Evolutionary conservation across 1,140 invertebrate genomes (phyloP), one percentile per base, ranked within the genome.

Genomic region (Goniozus legneri): DNA sequence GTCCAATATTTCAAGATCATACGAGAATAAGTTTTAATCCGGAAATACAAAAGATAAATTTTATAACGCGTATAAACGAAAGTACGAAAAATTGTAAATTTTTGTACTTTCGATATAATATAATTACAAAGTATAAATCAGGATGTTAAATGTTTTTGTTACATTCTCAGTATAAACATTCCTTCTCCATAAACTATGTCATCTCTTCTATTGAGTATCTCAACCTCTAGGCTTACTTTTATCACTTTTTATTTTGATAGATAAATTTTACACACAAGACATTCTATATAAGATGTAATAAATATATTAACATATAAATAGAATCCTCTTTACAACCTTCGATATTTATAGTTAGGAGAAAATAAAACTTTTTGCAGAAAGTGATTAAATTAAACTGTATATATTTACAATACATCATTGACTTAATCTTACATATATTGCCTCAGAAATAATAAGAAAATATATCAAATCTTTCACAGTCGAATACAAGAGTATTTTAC

Each of bases 171-270:
- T n/a, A n/a, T n/a, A n/a, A n/a, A n/a, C n/a, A n/a, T n/a, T n/a
- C n/a, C n/a, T n/a, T n/a, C n/a, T n/a, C n/a, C n/a, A n/a, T n/a
- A n/a, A n/a, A n/a, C n/a, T n/a, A n/a, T n/a, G n/a, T 19, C 44
- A 33, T 10, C 32, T 20, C 13, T 21, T 34, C 50, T 48, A 40
- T 60, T 56, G 59, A 60, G 58, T 47, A 38, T 44, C 39, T 59
- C 50, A 47, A 55, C 40, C 38, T 60, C 56, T 65, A 71, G 32
- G 30, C 30, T 57, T 57, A 58, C 12, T 8, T 52, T 58, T 54
- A 44, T 33, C 31, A 27, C 19, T 54, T 73, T 65, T 73, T 67
- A 69, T 69, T 72, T 72, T 71, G 59, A 69, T 72, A 71, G 58
- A 66, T 54, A 58, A 62, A 71, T 68, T 71, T 70, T 67, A 69